Percentiles rank a stretch among this genome's conserved stretches.
phyloP scores from a whole-genome alignment of 2,888 invertebrate species.

The Taenaris catops region DNA sequence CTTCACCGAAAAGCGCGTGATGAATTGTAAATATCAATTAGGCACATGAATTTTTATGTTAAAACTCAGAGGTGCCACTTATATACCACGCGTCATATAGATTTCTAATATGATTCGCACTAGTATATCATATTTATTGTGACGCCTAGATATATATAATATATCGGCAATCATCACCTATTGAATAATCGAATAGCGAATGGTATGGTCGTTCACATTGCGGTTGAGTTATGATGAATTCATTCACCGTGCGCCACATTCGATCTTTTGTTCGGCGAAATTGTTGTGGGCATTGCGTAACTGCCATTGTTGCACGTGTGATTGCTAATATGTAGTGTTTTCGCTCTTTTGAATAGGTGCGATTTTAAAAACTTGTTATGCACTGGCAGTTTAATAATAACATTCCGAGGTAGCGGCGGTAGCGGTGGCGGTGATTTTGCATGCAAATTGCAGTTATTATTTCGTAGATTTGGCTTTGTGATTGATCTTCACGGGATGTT shows the following conservation, averaged over 20 bases:
- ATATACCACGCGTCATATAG: too few relatives aligned
- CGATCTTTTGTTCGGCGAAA: conserved; percentile 57
- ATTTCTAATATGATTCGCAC: too few relatives aligned
- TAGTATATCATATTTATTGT: too few relatives aligned
- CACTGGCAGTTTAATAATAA: conserved; percentile 1
- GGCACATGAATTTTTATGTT: too few relatives aligned
- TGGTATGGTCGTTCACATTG: conserved; percentile 47
- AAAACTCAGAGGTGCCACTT: too few relatives aligned
- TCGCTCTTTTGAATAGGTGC: conserved; percentile 23
- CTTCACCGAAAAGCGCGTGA: too few relatives aligned
- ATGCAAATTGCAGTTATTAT: not conserved
- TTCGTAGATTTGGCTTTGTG: too few relatives aligned
- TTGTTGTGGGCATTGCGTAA: conserved; percentile 48
- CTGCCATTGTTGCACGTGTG: conserved; percentile 38
- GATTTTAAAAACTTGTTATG: conserved; percentile 7
- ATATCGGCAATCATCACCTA: conserved; percentile 36
- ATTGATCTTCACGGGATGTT: too few relatives aligned
- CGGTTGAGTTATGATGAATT: conserved; percentile 56
- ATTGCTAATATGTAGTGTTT: conserved; percentile 36
- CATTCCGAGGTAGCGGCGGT: not conserved
- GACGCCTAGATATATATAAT: conserved; percentile 26
- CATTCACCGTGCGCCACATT: conserved; percentile 47
- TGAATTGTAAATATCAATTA: too few relatives aligned
- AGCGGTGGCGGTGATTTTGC: too few relatives aligned
- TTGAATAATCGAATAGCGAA: conserved; percentile 43